Base-by-base conservation (phyloP, 2,888 invertebrate species). In the Tuta absoluta region DNA sequence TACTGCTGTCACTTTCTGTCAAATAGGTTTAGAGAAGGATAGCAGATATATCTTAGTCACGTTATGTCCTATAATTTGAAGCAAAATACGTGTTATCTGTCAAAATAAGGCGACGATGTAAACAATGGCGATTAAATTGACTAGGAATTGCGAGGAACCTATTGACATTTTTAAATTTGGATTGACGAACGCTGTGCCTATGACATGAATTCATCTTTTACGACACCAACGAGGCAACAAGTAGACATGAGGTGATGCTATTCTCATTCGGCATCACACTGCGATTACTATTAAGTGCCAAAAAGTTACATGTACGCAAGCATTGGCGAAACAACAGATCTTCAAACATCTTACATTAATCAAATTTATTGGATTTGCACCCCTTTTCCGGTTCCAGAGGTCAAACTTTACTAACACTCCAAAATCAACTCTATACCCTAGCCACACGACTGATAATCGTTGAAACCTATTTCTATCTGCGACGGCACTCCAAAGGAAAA, bases 361-460 rank as follows among this genome's bases (percentile, higher is more conserved):
- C 74, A 75, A 76, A 76, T 78, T 71, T 73, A 79, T 70, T 79
- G 79, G 78, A 80, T 77, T 81, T 76, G 75, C 79, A 77, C 83
- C 80, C 82, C 78, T 80, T 76, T 77, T 81, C 82, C 81, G 78
- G 78, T 76, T 68, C 68, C 68, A 69, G 77, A 79, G 80, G 80
- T 81, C 78, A 79, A 78, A 63, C 65, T 63, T 70, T 68, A 62
- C 64, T 48, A 66, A 14, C 62, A 66, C 0, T 17, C 41, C 10
- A 69, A 66, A 63, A 64, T 8, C 24, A 48, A 49, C 63, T 19
- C 45, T 60, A 63, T 12, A 64, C 5, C 56, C 67, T 33, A 23
- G 66, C 11, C 0, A 65, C 38, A 72, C 63, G 58, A 12, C 19
- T 60, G 41, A 72, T 68, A 68, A 57, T 77, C 12, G 1, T 11